Base-by-base conservation (phyloP, 2,113 vertebrate genomes). In the Antigone vipio region DNA sequence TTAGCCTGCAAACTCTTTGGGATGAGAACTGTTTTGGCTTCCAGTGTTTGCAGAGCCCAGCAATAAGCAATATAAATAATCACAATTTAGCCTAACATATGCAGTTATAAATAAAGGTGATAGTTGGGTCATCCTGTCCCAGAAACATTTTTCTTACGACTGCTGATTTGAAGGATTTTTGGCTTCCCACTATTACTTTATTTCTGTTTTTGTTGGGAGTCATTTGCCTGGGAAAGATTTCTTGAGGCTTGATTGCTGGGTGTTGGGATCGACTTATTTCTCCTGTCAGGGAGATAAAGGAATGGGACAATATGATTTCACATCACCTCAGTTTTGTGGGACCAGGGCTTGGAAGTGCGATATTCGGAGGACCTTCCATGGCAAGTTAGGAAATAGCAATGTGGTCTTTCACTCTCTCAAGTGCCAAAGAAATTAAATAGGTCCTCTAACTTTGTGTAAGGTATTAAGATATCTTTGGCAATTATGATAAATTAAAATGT, bases 141-240 rank as follows among this genome's bases (percentile, higher is more conserved):
- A 93, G 83, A 87, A 93, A 78, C 12, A 18, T 60, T 91, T 91
- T 87, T 76, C 34, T 79, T 88, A 62, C n/a, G 18, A 49, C 10
- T 52, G 52, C 10, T 78, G 44, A 84, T 91, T 56, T 78, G 56
- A 92, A 93, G 22, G 21, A 87, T 91, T 93, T 94, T 91, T 96
- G 90, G 55, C 72, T 63, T 56, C 88, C 60, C 2, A 4, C 22
- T n/a, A 20, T 55, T 66, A 32, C 2, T 72, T 73, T 56, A 69
- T 35, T 64, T n/a, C 34, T 94, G 21, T 0, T 71, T 75, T 76
- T 67, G 5, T 59, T 68, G 44, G 42, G 23, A 89, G 38, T 55
- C 9, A 26, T 90, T 87, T 89, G 27, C 15, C 44, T 85, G 64
- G 42, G 53, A 87, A 88, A 78, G 44, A 40, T 72, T 92, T 84